Base-by-base conservation (phyloP, 1,140 invertebrate species). In the Ylistrum balloti region DNA sequence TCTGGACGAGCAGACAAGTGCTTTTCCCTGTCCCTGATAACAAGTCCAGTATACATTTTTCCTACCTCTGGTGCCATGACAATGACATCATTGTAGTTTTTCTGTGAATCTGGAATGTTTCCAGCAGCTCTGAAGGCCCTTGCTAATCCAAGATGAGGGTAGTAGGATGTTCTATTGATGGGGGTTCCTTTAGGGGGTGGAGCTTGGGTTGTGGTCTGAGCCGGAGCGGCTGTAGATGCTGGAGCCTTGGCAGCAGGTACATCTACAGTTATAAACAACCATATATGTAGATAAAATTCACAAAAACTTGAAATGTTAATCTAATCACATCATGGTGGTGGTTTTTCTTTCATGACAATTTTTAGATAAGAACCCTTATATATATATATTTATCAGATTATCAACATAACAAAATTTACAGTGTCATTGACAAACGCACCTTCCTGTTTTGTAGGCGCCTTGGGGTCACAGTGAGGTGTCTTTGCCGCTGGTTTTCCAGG, bases 1-100 rank as follows among this genome's bases (percentile, higher is more conserved):
- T n/a, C n/a, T n/a, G n/a, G n/a, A n/a, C n/a, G n/a, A n/a, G n/a
- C n/a, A n/a, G n/a, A n/a, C n/a, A n/a, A n/a, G n/a, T n/a, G n/a
- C n/a, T n/a, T n/a, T n/a, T n/a, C n/a, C n/a, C n/a, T n/a, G n/a
- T n/a, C n/a, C n/a, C n/a, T n/a, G n/a, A n/a, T n/a, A n/a, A n/a
- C n/a, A n/a, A n/a, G n/a, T n/a, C n/a, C n/a, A n/a, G n/a, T n/a
- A n/a, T n/a, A n/a, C n/a, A n/a, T n/a, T n/a, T n/a, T n/a, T n/a
- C n/a, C n/a, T n/a, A 96, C 96, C 94, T 96, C 95, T 87, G 96
- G 95, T 33, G 95, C 93, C 95, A 96, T 95, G 7, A 90, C 88
- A 56, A 95, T 95, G 48, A 96, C 96, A 88, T 95, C 93, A 87
- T 93, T 93, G 89, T 95, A 96, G 88, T 94, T 96, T 90, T 95